Conservation (phyloP, 2,797 vertebrate genomes). For the Calcarius lapponicus region DNA sequence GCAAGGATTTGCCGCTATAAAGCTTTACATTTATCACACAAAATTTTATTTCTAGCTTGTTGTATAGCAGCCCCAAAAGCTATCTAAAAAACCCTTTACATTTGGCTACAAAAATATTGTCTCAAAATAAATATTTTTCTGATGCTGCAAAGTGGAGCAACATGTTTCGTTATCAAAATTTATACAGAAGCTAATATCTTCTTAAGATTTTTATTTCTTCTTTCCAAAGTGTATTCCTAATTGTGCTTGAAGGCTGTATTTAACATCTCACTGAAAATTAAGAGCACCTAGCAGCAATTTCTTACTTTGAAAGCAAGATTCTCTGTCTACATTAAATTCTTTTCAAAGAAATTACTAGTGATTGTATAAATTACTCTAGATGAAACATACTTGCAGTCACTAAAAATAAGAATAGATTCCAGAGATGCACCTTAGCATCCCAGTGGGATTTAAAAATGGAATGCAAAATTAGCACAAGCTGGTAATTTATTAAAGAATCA, state of each 20-base stretch:
- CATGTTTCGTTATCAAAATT: background rate
- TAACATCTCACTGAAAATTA: slow-evolving; percentile 13
- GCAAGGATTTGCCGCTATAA: background rate
- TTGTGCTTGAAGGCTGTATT: background rate
- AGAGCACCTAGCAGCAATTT: background rate
- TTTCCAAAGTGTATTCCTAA: background rate
- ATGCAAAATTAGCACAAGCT: slow-evolving; percentile 42
- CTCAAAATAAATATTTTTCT: background rate
- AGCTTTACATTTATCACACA: background rate
- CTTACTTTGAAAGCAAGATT: slow-evolving; percentile 21
- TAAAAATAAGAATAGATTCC: slow-evolving; percentile 26
- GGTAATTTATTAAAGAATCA: slow-evolving; percentile 51
- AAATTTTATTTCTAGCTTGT: background rate
- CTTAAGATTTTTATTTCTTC: background rate
- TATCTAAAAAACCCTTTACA: background rate
- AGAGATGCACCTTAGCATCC: slow-evolving; percentile 26
- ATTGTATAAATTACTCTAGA: slow-evolving; percentile 47
- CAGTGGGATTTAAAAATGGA: slow-evolving; percentile 50
- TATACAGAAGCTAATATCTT: background rate
- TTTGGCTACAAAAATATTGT: background rate
- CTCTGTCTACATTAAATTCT: slow-evolving; percentile 7
- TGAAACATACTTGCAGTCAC: background rate
- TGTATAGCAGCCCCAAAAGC: background rate
- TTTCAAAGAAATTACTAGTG: slow-evolving; percentile 44
- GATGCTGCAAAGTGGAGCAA: background rate